Evolutionary conservation across 2,888 invertebrate genomes (phyloP).

Genomic region (Patella pellucida): DNA sequence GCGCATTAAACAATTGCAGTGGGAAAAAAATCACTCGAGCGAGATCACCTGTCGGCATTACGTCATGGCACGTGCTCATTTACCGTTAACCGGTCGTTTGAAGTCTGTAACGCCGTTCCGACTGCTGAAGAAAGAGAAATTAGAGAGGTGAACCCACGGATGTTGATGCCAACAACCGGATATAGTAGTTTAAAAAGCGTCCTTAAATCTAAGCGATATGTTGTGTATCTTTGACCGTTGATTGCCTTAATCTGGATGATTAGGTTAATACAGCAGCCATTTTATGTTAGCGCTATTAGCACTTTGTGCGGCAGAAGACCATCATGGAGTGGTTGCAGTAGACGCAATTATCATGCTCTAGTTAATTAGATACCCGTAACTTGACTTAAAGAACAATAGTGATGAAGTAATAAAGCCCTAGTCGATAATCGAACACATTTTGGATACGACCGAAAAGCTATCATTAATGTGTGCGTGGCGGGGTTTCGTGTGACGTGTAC

Average conservation of each 20-base stretch:
- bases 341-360: background rate
- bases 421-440: too few relatives aligned
- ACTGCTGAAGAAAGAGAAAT: background rate
- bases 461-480: too few relatives aligned
- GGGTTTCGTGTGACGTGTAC: too few relatives aligned
- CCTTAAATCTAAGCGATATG: conserved; percentile 5
- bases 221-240: conserved; percentile 9
- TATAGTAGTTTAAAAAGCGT: background rate
- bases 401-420: too few relatives aligned
- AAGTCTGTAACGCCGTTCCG: background rate
- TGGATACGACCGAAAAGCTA: too few relatives aligned
- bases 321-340: background rate
- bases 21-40: too few relatives aligned
- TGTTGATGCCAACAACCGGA: too few relatives aligned
- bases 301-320: background rate
- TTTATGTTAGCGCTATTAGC: background rate
- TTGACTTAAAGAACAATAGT: too few relatives aligned
- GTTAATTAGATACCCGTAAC: background rate
- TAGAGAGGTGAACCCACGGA: background rate
- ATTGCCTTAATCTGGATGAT: conserved; percentile 6
- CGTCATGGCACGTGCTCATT: background rate
- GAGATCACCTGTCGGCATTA: background rate
- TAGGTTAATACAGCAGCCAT: conserved; percentile 3
- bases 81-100: background rate
- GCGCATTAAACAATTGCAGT: too few relatives aligned